These are phyloP conservation scores for Hyperopisus bebe DNA, from an alignment of 2,113 vertebrate genomes.

Conservation along the genomic window DNA sequence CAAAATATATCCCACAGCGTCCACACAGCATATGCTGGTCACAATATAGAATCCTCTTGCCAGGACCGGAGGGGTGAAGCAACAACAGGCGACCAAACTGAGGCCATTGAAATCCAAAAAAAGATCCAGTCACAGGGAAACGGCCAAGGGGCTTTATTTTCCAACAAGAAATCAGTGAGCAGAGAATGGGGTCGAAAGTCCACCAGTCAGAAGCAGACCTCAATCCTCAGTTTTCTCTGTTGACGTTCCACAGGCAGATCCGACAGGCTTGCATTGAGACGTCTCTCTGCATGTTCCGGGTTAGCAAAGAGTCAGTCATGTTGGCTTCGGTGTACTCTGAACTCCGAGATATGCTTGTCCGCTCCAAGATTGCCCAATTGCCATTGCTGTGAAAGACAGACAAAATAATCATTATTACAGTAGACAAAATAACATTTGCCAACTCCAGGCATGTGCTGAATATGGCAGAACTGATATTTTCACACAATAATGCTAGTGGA, in stretches of 20 bases:
- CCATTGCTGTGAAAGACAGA: slow-evolving; percentile 35
- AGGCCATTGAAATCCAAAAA: slow-evolving; percentile 3
- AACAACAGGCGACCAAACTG: neutral
- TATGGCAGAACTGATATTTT: neutral
- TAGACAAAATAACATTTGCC: neutral
- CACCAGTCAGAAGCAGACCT: neutral
- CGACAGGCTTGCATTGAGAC: slow-evolving; percentile 46
- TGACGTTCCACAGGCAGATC: slow-evolving; percentile 41
- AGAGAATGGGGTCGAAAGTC: neutral
- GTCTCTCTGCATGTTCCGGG: slow-evolving; percentile 42
- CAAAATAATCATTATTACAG: neutral
- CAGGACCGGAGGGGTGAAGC: neutral
- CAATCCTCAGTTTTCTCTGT: slow-evolving; percentile 32
- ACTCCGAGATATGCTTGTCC: slow-evolving; percentile 39
- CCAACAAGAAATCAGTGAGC: neutral
- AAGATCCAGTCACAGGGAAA: slow-evolving; percentile 6
- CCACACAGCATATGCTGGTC: neutral
- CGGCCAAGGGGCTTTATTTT: slow-evolving; percentile 20
- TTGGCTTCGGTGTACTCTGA: slow-evolving; percentile 28
- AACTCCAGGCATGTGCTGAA: neutral
- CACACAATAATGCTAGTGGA: neutral
- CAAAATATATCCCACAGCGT: slow-evolving; percentile 22
- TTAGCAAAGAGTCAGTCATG: slow-evolving; percentile 46
- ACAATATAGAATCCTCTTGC: slow-evolving; percentile 19
- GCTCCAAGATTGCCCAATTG: slow-evolving; percentile 15